Conservation (phyloP, 2,888 invertebrate species). For the Cylloceria caligata region DNA sequence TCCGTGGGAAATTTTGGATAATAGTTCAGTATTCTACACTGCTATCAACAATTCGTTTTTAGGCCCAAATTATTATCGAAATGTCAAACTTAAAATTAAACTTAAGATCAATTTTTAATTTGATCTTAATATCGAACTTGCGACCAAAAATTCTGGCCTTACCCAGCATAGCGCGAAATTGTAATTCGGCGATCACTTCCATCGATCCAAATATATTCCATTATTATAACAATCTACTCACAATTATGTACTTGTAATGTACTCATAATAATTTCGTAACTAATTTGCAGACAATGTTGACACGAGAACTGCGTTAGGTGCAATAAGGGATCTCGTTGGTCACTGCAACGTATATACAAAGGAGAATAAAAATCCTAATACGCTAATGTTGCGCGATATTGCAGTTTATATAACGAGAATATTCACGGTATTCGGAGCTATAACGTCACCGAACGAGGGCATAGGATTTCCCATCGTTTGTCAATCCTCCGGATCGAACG, state of each 20-base stretch:
- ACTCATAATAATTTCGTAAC: neutral
- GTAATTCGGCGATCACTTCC: no score
- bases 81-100: no score
- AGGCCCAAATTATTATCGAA: no score
- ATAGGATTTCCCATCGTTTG: slow-evolving; percentile 91
- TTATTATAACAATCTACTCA: no score
- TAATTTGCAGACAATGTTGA: slow-evolving; percentile 93
- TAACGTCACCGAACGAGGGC: slow-evolving; percentile 87
- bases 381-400: slow-evolving; percentile 90
- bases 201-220: no score
- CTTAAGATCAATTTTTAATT: no score
- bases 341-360: slow-evolving; percentile 94
- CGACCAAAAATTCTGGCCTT: no score
- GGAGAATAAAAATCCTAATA: slow-evolving; percentile 87
- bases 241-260: neutral
- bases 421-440: slow-evolving; percentile 91
- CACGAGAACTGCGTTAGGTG: slow-evolving; percentile 94
- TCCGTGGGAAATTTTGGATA: no score
- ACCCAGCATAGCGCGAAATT: no score
- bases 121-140: no score
- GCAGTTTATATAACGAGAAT: slow-evolving; percentile 94
- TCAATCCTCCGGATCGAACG: slow-evolving; percentile 82
- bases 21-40: no score
- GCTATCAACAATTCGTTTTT: no score
- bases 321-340: slow-evolving; percentile 93